Evolutionary conservation across 1,140 invertebrate species (phyloP).

Genomic region (Ladona fulva): DNA sequence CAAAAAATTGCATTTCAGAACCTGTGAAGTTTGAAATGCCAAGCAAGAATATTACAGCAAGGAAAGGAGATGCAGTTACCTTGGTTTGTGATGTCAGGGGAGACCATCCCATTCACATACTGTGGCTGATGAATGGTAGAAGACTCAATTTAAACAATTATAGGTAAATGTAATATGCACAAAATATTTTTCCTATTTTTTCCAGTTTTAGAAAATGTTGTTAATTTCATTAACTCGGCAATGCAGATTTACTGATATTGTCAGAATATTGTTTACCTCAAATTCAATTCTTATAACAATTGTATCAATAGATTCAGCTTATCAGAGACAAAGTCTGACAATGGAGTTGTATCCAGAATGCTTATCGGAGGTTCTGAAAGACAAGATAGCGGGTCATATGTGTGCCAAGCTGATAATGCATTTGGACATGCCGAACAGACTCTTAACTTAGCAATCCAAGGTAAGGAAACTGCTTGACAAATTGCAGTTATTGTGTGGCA

Average conservation of each 20-base stretch:
- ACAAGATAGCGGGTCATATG: conserved; percentile 12
- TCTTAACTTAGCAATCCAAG: conserved; percentile 16
- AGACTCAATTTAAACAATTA: not conserved
- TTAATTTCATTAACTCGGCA: too few relatives aligned
- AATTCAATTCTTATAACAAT: not conserved
- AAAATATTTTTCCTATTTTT: not conserved
- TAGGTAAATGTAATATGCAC: not conserved
- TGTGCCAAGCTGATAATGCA: conserved; percentile 17
- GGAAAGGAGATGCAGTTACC: conserved; percentile 26
- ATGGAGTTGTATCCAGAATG: conserved; percentile 6
- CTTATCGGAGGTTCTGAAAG: conserved; percentile 13
- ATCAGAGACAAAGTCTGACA: conserved; percentile 13
- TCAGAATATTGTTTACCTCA: not conserved
- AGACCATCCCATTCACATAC: conserved; percentile 40
- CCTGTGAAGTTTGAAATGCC: conserved; percentile 18
- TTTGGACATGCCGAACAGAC: conserved; percentile 17
- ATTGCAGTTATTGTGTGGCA: too few relatives aligned
- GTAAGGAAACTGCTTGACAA: too few relatives aligned
- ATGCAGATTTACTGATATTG: too few relatives aligned
- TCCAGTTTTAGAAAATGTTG: too few relatives aligned
- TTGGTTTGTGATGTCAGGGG: conserved; percentile 41
- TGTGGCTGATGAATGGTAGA: conserved; percentile 27
- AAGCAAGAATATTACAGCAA: conserved; percentile 21
- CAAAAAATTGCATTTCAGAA: not conserved
- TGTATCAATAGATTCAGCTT: conserved; percentile 13